Conservation (phyloP, 1,140 invertebrate genomes). For the Sycophaga agraensis region DNA sequence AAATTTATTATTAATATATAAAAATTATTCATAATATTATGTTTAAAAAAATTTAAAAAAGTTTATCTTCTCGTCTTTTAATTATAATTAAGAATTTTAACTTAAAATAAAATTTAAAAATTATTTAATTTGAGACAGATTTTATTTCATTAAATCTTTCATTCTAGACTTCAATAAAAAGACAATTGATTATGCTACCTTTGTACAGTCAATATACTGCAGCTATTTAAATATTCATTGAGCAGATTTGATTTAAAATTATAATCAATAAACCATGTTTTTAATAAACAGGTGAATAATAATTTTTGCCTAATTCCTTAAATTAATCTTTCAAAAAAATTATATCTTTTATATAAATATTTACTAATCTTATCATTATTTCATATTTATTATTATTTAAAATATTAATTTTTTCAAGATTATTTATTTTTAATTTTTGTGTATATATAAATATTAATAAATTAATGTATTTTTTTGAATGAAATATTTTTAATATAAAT, state of each 20-base stretch:
- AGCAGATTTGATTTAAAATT: conserved; percentile 67
- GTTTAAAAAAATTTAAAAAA: conserved; percentile 42
- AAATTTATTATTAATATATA: conserved; percentile 40
- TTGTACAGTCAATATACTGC: conserved; percentile 68
- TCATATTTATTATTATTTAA: conserved; percentile 43
- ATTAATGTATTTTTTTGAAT: conserved; percentile 29
- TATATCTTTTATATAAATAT: conserved; percentile 42
- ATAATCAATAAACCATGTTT: conserved; percentile 68
- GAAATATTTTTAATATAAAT: conserved; percentile 42
- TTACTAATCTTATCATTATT: conserved; percentile 63
- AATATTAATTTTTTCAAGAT: conserved; percentile 35
- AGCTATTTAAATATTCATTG: conserved; percentile 64
- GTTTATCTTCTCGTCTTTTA: conserved; percentile 64
- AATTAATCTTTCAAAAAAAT: conserved; percentile 47
- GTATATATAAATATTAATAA: conserved; percentile 45
- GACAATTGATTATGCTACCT: conserved; percentile 74
- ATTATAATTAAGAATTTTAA: conserved; percentile 66
- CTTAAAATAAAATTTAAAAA: conserved; percentile 61
- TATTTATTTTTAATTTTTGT: conserved; percentile 29
- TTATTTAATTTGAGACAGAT: conserved; percentile 53
- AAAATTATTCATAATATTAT: conserved; percentile 48
- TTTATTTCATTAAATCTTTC: conserved; percentile 63
- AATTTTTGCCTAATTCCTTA: conserved; percentile 66
- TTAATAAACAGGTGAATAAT: conserved; percentile 73
- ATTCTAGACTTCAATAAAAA: conserved; percentile 68